Percentiles rank a stretch among this genome's conserved stretches.
Evolutionary conservation across 1,140 invertebrate genomes (phyloP).

Genomic region (Stenopsyche tienmushanensis): DNA sequence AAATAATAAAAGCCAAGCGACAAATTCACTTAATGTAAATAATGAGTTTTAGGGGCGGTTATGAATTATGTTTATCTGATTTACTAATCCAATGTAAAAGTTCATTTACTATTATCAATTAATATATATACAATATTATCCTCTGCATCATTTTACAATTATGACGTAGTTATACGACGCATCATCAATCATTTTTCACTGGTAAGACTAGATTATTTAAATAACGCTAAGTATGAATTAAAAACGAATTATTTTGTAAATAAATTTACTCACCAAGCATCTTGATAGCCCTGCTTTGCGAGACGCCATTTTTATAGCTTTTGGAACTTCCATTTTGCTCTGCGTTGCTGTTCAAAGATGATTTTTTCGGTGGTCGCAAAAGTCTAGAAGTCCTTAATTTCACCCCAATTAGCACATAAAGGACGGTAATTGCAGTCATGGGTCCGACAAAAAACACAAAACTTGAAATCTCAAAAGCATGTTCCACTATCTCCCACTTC

Average conservation of each 20-base stretch:
- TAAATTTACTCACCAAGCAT: slow-evolving; percentile 61
- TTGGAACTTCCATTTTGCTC: slow-evolving; percentile 47
- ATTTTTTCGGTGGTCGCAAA: slow-evolving; percentile 49
- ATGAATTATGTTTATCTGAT: no score
- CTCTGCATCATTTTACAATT: no score
- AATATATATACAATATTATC: no score
- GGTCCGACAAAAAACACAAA: slow-evolving; percentile 78
- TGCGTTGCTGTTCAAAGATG: slow-evolving; percentile 47
- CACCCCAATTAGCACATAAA: slow-evolving; percentile 71
- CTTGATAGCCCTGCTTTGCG: slow-evolving; percentile 62
- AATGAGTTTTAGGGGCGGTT: no score
- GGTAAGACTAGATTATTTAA: no score
- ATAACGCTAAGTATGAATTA: no score
- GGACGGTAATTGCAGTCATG: slow-evolving; percentile 71
- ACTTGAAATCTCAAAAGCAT: slow-evolving; percentile 72
- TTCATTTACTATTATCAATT: no score
- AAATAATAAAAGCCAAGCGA: no score
- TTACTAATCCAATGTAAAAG: no score
- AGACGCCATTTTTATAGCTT: slow-evolving; percentile 56
- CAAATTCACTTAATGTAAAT: no score
- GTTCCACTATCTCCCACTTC: slow-evolving; percentile 56
- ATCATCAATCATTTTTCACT: no score
- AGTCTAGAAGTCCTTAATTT: slow-evolving; percentile 59
- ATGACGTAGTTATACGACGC: no score
- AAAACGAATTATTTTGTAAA: neutral